Base-by-base conservation (phyloP, 2,888 invertebrate genomes). In the Phengaris alcon region DNA sequence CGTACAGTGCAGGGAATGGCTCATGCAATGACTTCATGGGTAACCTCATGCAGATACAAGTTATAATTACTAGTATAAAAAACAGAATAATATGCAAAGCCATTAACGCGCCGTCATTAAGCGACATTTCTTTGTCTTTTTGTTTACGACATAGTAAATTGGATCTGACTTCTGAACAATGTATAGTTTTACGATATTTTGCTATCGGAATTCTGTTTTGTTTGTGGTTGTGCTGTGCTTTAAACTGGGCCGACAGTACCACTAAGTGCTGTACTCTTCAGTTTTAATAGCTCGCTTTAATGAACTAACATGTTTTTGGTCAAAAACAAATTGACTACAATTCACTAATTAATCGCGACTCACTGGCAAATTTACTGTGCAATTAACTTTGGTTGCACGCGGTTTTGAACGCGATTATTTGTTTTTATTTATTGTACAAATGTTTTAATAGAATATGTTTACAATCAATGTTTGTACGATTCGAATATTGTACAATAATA, bases 281-380 rank as follows among this genome's bases (percentile, higher is more conserved):
- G 59, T 59, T 59, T 59, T 59, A 59, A 59, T 59, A 59, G 59
- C 59, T 22, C 22, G 22, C 59, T 59, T 9, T 59, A 59, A 59
- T 59, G 59, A 59, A 59, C 59, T 59, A 59, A 59, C 59, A 59
- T 59, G 59, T 59, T 59, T 59, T 59, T 10, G 59, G 22, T 59
- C 22, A 59, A 59, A 59, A 59, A 59, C 59, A 22, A 59, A 59
- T 59, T 59, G 59, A 22, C 22, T 59, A 35, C 59, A 59, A 59
- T 22, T 59, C 22, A 22, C 22, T 22, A 59, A 22, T 59, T 59
- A 59, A 59, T 59, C 22, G 59, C 22, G 59, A 59, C 22, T 59
- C 59, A 59, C 59, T 59, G 59, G 10, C 59, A 10, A 59, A 59
- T 59, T 59, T 35, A 59, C 22, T 59, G 59, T 59, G 59, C 59